Percentiles rank a stretch among this genome's conserved stretches.
Evolutionary conservation across 2,797 vertebrate genomes (phyloP).

Genomic region (Gymnothorax javanicus): DNA sequence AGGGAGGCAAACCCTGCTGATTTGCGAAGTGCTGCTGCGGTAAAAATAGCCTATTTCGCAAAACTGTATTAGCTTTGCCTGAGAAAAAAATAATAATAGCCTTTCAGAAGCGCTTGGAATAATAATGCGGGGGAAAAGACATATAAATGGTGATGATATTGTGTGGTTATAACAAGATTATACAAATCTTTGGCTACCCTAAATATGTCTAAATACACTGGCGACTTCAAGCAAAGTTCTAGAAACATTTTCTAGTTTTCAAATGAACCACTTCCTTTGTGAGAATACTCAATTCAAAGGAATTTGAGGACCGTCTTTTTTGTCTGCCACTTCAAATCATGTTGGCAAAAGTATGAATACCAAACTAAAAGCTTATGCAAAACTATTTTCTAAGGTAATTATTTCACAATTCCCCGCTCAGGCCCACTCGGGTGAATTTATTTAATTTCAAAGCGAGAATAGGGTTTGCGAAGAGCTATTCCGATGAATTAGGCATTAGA

Average conservation of each 20-base stretch:
- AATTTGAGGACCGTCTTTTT: too few species aligned
- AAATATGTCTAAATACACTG: conserved; percentile 31
- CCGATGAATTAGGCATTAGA: conserved; percentile 43
- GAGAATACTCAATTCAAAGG: too few species aligned
- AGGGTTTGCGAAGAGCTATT: conserved; percentile 38
- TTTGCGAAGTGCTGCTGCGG: conserved; percentile 40
- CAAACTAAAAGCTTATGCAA: too few species aligned
- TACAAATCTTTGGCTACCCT: conserved; percentile 14
- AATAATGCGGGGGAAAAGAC: conserved; percentile 41
- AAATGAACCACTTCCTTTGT: too few species aligned
- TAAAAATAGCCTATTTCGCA: conserved; percentile 42
- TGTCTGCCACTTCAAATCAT: too few species aligned
- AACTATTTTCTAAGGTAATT: too few species aligned
- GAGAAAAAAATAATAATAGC: conserved; percentile 36
- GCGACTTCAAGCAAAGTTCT: conserved; percentile 40
- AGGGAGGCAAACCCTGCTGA: conserved; percentile 27
- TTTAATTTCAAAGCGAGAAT: conserved; percentile 21
- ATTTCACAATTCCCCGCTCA: not conserved
- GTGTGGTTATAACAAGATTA: not conserved
- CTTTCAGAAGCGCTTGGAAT: conserved; percentile 42
- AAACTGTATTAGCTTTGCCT: conserved; percentile 40
- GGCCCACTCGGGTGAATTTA: conserved; percentile 21
- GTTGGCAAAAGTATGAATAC: too few species aligned
- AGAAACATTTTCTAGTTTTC: conserved; percentile 18
- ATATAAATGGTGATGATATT: not conserved